phyloP scores from a whole-genome alignment of 2,888 invertebrate species.

The Agrochola lychnidis region DNA sequence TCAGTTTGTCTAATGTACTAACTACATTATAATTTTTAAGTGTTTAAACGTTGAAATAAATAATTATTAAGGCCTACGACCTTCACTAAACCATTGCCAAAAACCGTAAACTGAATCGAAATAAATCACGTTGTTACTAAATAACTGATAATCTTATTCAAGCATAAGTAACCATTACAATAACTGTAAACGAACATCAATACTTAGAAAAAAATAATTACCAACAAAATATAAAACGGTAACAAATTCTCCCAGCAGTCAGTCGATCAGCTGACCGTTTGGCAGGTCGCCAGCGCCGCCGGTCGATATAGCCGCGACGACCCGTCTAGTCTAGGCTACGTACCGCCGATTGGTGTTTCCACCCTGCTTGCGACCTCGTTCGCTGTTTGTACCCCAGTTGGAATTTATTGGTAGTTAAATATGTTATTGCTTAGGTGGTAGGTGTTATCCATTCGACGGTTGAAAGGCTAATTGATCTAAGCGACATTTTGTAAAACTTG shows the following conservation, averaged over 20 bases:
- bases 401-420: constrained; percentile 39
- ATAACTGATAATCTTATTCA: neutral
- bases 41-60: neutral
- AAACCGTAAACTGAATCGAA: neutral
- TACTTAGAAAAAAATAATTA: constrained; percentile 6
- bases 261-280: constrained; percentile 61
- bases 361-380: constrained; percentile 52
- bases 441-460: no score
- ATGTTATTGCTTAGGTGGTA: constrained; percentile 27
- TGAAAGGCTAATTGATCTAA: no score
- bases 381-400: constrained; percentile 48
- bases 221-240: constrained; percentile 15
- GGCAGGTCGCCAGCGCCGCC: constrained; percentile 63
- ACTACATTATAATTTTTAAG: no score
- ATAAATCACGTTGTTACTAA: neutral
- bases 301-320: constrained; percentile 64
- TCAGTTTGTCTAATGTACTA: neutral
- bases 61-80: neutral
- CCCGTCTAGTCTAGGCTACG: constrained; percentile 54
- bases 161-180: neutral
- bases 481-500: no score
- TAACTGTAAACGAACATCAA: neutral
- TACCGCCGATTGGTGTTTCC: constrained; percentile 31
- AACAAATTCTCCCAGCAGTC: constrained; percentile 12
- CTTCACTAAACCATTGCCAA: neutral